Evolutionary conservation across 2,888 invertebrate genomes (phyloP).

Genomic region (Smittia sp.): DNA sequence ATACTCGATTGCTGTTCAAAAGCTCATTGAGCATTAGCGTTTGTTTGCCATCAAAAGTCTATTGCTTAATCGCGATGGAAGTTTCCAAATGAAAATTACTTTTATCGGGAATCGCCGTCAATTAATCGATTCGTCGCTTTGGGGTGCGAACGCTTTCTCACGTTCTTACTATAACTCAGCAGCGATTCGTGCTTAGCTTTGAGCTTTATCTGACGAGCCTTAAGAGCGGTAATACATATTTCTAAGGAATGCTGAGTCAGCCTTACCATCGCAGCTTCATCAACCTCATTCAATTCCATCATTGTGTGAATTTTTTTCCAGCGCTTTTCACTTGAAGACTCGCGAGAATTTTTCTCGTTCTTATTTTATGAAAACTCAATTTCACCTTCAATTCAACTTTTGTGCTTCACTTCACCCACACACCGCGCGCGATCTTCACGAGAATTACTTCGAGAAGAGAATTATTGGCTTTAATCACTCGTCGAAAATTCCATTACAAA

Average conservation of each 20-base stretch:
- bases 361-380: conserved; percentile 2
- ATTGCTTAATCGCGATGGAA: too few species aligned
- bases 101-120: not conserved
- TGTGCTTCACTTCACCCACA: not conserved
- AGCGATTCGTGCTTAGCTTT: too few species aligned
- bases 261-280: not conserved
- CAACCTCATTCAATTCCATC: not conserved
- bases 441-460: not conserved
- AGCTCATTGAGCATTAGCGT: too few species aligned
- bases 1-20: too few species aligned
- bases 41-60: too few species aligned
- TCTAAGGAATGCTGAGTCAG: not conserved
- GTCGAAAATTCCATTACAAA: conserved; percentile 9
- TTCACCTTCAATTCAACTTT: not conserved
- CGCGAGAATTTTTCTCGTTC: not conserved
- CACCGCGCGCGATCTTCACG: not conserved
- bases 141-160: too few species aligned
- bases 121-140: not conserved
- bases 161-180: too few species aligned
- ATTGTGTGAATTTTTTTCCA: not conserved
- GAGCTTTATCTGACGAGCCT: too few species aligned
- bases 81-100: too few species aligned
- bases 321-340: not conserved
- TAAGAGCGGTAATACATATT: too few species aligned
- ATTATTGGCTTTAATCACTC: conserved; percentile 22